phyloP scores from a whole-genome alignment of 2,888 invertebrate species.

The Oegoconia quadripuncta region DNA sequence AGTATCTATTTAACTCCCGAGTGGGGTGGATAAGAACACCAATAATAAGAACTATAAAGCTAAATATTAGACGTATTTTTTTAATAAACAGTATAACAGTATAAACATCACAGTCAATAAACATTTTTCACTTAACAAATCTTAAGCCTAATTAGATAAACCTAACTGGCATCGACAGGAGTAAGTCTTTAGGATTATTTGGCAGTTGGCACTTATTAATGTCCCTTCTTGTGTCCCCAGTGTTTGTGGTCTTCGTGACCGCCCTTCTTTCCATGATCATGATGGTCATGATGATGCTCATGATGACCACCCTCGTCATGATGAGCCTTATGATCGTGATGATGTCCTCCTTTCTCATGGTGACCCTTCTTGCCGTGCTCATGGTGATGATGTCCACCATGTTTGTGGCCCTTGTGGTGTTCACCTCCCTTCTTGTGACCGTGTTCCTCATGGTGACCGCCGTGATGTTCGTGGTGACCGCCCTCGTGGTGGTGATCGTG shows the following conservation, averaged over 20 bases:
- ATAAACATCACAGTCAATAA: constrained; percentile 59
- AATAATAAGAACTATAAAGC: constrained; percentile 6
- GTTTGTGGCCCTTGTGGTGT: constrained; percentile 88
- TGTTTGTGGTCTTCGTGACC: constrained; percentile 89
- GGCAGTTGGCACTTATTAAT: constrained; percentile 42
- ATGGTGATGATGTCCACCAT: constrained; percentile 87
- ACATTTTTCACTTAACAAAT: constrained; percentile 33
- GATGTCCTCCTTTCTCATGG: constrained; percentile 88
- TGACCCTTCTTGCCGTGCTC: constrained; percentile 90
- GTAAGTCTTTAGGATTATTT: constrained; percentile 25
- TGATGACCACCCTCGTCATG: constrained; percentile 88
- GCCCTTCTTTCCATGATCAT: constrained; percentile 88
- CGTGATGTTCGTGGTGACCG: constrained; percentile 89
- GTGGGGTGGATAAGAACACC: not conserved
- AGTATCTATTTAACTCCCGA: constrained; percentile 8
- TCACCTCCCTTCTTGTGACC: constrained; percentile 90
- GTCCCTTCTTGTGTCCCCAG: constrained; percentile 84
- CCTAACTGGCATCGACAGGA: constrained; percentile 41
- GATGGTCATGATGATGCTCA: constrained; percentile 86
- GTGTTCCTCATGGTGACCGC: constrained; percentile 87
- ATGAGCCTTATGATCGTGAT: constrained; percentile 88
- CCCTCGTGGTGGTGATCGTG: constrained; percentile 90
- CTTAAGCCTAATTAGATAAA: constrained; percentile 49
- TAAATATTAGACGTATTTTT: constrained; percentile 35
- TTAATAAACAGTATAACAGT: constrained; percentile 39